These are phyloP conservation scores for Rhinolophus ferrumequinum DNA, from an alignment of 2,113 vertebrate species.

Conservation along the genomic window DNA sequence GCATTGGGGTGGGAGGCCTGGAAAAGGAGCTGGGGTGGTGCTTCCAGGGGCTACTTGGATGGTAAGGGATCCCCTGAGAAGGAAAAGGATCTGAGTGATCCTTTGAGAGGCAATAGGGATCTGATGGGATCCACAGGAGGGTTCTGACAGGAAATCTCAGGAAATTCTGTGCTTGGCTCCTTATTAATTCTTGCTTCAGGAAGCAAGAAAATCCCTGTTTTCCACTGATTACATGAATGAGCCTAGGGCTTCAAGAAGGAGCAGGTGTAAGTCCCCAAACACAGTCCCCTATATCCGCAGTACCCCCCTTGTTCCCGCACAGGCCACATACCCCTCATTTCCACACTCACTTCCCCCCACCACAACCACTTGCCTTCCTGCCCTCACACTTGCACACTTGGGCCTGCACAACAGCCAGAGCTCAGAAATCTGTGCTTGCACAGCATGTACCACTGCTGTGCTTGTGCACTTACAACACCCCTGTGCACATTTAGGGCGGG, in stretches of 20 bases:
- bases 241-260: constrained; percentile 35
- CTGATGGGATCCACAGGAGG: constrained; percentile 32
- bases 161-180: constrained; percentile 36
- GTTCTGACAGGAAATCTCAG: constrained; percentile 50
- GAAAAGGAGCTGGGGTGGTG: not conserved
- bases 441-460: not conserved
- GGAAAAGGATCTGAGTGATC: not conserved
- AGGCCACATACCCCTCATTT: not conserved
- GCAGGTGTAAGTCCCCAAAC: constrained; percentile 1
- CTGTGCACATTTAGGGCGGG: not conserved
- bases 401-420: not conserved
- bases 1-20: not conserved
- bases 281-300: not conserved
- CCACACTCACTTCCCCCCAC: not conserved
- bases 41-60: not conserved
- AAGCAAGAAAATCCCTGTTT: constrained; percentile 62
- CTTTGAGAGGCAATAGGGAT: constrained; percentile 11
- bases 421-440: constrained; percentile 19
- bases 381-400: not conserved
- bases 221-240: constrained; percentile 42
- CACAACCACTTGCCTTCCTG: not conserved
- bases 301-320: not conserved
- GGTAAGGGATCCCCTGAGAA: not conserved
- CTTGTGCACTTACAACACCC: not conserved
- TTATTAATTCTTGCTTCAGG: constrained; percentile 64